Conservation (phyloP, 2,888 invertebrate genomes). For the Amblyjoppa proteus region DNA sequence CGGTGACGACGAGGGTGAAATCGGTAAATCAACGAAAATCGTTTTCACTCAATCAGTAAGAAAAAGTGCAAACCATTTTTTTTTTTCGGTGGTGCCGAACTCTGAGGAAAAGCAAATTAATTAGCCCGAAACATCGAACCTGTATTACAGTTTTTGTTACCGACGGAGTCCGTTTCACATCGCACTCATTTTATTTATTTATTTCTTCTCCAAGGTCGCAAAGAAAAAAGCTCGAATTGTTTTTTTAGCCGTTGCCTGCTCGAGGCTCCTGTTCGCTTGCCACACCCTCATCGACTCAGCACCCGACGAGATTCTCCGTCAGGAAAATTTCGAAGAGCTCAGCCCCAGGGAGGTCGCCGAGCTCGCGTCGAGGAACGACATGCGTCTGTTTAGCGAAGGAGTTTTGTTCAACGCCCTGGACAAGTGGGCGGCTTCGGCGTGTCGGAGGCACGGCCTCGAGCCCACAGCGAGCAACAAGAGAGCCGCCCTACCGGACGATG, state of each 20-base stretch:
- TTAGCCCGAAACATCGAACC: no score
- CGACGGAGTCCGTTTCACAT: no score
- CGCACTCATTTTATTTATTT: neutral
- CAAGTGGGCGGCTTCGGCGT: slow-evolving; percentile 87
- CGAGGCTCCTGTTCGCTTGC: slow-evolving; percentile 89
- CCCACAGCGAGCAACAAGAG: slow-evolving; percentile 86
- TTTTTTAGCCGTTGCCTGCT: slow-evolving; percentile 84
- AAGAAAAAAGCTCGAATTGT: neutral
- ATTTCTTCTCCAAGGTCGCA: neutral
- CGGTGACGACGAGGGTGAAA: slow-evolving; percentile 78
- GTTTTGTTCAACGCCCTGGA: slow-evolving; percentile 88
- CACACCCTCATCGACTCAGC: slow-evolving; percentile 88
- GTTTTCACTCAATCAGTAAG: neutral
- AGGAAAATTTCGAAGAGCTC: slow-evolving; percentile 88
- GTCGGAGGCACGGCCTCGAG: slow-evolving; percentile 86
- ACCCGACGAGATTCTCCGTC: slow-evolving; percentile 86
- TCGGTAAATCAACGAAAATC: slow-evolving; percentile 72
- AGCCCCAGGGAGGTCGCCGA: slow-evolving; percentile 88
- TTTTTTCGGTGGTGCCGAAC: no score
- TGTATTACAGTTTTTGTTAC: no score
- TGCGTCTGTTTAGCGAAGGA: slow-evolving; percentile 89
- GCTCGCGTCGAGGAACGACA: slow-evolving; percentile 89
- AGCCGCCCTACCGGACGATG: slow-evolving; percentile 84
- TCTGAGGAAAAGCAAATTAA: no score
- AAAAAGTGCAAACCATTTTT: neutral